Evolutionary conservation across 2,888 invertebrate genomes (phyloP), one percentile per base, ranked within the genome.

Genomic region (Leptinotarsa peninsularis): DNA sequence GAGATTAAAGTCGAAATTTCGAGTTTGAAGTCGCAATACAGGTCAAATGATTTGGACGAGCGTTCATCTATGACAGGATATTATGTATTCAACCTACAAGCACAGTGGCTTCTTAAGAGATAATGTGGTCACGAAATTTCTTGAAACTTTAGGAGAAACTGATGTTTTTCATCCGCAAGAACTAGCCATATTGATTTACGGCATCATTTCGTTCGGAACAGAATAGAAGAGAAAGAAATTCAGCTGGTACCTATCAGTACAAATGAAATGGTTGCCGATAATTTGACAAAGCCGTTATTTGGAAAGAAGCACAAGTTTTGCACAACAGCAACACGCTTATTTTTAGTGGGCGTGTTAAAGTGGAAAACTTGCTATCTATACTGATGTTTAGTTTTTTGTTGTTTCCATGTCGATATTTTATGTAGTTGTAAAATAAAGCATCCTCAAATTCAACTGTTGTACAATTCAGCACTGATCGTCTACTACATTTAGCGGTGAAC

Each of bases 11-110:
- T 33, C 3, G 33, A 33, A 33, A 33, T 5, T 33, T 33, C 7
- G 1, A 33, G 7, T 3, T 33, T 4, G 5, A 33, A 33, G 33
- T 33, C 33, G 33, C 0, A 33, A 33, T 33, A 5, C 21, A 21
- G 21, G 21, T 21, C 21, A 21, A 72, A 23, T 63, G 60, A 63
- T 21, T 49, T 63, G n/a, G 72, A 72, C 54, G 56, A 54, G n/a
- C 52, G 72, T 4, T 67, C 27, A 33, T 60, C 73, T 10, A 54
- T 21, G 15, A 67, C 60, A 33, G 73, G 58, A 1, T 73, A 67
- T 49, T 73, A 67, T 49, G 43, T 73, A 15, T 67, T 68, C 27
- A 5, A 56, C 13, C 50, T 33, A 18, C 50, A 67, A 13, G 66
- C 54, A 54, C 27, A 73, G 54, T n/a, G 15, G 54, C 54, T 54